phyloP scores from a whole-genome alignment of 2,888 invertebrate species.

The Parthenolecanium corni region DNA sequence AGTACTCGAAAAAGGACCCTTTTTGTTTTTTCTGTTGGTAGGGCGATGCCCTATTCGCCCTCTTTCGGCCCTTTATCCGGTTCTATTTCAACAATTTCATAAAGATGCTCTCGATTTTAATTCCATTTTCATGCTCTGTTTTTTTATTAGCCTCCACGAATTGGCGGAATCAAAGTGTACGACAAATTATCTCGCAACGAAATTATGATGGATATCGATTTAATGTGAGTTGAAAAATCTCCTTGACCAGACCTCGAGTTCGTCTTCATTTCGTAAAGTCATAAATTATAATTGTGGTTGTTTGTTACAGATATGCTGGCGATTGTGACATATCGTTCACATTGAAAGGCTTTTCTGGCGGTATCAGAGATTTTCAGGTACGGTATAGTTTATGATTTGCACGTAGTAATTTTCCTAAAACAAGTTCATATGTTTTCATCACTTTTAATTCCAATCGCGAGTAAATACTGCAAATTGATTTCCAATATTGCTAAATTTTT shows the following conservation, averaged over 20 bases:
- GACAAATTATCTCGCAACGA: constrained; percentile 87
- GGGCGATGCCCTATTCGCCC: no score
- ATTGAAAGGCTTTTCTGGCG: constrained; percentile 65
- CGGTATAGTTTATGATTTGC: constrained; percentile 29
- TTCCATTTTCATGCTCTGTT: constrained; percentile 32
- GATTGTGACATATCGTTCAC: constrained; percentile 91
- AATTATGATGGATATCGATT: constrained; percentile 92
- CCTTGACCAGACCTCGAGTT: constrained; percentile 17
- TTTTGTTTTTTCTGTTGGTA: no score
- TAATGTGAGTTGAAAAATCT: constrained; percentile 56
- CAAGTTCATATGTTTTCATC: no score
- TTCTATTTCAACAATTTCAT: no score
- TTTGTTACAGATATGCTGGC: constrained; percentile 71
- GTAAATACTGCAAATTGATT: no score
- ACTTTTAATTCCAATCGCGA: no score
- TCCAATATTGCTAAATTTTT: no score
- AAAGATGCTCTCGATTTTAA: no score
- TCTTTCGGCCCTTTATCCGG: no score
- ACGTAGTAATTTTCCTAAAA: no score
- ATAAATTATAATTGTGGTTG: constrained; percentile 6
- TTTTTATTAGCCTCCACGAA: constrained; percentile 66
- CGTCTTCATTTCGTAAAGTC: background rate
- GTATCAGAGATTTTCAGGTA: constrained; percentile 71
- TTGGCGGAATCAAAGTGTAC: constrained; percentile 93
- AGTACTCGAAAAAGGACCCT: no score